Percentiles rank a stretch among this genome's conserved stretches.
Conservation (phyloP, 2,113 vertebrate genomes). For the Grus americana region DNA sequence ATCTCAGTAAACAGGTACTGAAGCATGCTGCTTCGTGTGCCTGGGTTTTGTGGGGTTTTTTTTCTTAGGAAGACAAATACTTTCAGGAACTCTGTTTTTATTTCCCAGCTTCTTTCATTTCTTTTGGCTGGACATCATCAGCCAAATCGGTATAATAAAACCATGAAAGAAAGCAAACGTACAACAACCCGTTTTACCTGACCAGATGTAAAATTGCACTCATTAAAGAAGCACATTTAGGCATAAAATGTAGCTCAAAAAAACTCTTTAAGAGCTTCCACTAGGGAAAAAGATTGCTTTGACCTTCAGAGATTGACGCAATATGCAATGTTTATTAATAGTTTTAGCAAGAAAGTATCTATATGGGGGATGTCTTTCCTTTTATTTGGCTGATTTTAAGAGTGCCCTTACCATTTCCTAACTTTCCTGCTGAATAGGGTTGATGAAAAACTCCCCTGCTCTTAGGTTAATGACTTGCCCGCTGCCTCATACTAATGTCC, state of each 20-base stretch:
- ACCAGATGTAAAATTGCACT: constrained; percentile 35
- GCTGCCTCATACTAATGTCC: not conserved
- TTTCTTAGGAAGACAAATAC: not conserved
- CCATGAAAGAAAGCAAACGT: not conserved
- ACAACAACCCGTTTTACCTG: not conserved
- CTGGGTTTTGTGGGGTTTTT: not conserved
- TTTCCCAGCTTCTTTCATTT: not conserved
- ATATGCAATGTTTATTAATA: constrained; percentile 32
- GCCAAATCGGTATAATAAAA: constrained; percentile 8
- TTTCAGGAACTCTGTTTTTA: constrained; percentile 11
- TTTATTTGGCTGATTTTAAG: constrained; percentile 7
- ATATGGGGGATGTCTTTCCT: not conserved
- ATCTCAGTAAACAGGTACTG: not conserved
- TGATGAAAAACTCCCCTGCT: constrained; percentile 7
- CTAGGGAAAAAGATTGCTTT: constrained; percentile 46
- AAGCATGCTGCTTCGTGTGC: not conserved
- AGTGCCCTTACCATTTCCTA: not conserved
- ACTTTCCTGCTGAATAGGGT: not conserved
- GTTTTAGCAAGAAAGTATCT: constrained; percentile 6
- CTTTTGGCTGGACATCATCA: not conserved
- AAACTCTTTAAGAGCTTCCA: constrained; percentile 11
- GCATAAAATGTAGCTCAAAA: constrained; percentile 20
- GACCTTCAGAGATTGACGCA: constrained; percentile 54
- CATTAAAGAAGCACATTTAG: constrained; percentile 40
- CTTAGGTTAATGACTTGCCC: not conserved